Conservation (phyloP, 1,140 invertebrate genomes). For the Drosophila melanogaster region Release_6_plus_ISO1_MT NT_037436.4:8305001-8305500, state of each 20-base stretch:
- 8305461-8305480: constrained; percentile 81
- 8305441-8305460: constrained; percentile 69
- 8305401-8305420: constrained; percentile 60
- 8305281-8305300: constrained; percentile 53
- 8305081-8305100: constrained; percentile 70
- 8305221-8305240: constrained; percentile 50
- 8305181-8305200: constrained; percentile 45
- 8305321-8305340: constrained; percentile 13
- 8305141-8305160: constrained; percentile 76
- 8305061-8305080: constrained; percentile 61
- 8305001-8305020: constrained; percentile 4
- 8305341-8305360: constrained; percentile 57
- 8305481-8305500: constrained; percentile 84
- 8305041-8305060: constrained; percentile 57
- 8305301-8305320: constrained; percentile 3
- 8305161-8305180: constrained; percentile 72
- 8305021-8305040: constrained; percentile 69
- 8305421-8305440: constrained; percentile 68
- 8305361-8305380: constrained; percentile 46
- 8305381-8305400: constrained; percentile 54
- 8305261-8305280: constrained; percentile 23
- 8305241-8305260: constrained; percentile 58
- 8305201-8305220: constrained; percentile 51
- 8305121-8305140: constrained; percentile 73
- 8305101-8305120: constrained; percentile 63